Base-by-base conservation (phyloP, 2,888 invertebrate species). In the Ceraclea dissimilis region DNA sequence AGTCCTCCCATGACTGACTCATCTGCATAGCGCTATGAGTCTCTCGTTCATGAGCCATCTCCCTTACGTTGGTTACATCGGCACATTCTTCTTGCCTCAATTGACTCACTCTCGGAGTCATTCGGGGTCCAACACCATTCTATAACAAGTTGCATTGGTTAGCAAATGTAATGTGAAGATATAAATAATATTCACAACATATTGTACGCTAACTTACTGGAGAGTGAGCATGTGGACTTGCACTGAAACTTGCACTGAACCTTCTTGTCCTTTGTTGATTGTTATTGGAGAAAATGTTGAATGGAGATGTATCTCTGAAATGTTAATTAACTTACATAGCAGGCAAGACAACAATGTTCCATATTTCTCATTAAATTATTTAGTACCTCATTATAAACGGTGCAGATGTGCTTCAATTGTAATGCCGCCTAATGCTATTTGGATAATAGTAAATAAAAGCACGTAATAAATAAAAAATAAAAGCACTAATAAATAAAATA, bases 1-100 rank as follows among this genome's bases (percentile, higher is more conserved):
- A 80, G 73, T 94, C 94, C 72, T 95, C 95, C 83, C 91, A 94
- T 5, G 93, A 93, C 70, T 93, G 93, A 2, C 94, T 94, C 75
- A 96, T 93, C 74, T 92, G 92, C 82, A 94, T 90, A 61, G 93
- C 88, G 65, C 87, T 86, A 71, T 93, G 92, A 52, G 93, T 82
- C 72, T 93, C 93, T 52, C 91, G 82, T 75, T 96, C 96, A 71
- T 93, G 94, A 18, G 91, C 92, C 57, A 90, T 86, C 74, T 96
- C 95, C 56, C 94, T 80, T 56, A 83, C 84, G 66, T 88, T 88
- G 66, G 83, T 82, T 17, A 88, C 80, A 68, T 92, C 93, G 4
- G 90, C 86, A 67, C 90, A 90, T 71, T 90, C 90, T 72, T 96
- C 95, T 61, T 89, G 88, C 21, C 93, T 82, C 56, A 96, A 75